Conservation (phyloP, 2,797 vertebrate species). For the Hozukius guyotensis region DNA sequence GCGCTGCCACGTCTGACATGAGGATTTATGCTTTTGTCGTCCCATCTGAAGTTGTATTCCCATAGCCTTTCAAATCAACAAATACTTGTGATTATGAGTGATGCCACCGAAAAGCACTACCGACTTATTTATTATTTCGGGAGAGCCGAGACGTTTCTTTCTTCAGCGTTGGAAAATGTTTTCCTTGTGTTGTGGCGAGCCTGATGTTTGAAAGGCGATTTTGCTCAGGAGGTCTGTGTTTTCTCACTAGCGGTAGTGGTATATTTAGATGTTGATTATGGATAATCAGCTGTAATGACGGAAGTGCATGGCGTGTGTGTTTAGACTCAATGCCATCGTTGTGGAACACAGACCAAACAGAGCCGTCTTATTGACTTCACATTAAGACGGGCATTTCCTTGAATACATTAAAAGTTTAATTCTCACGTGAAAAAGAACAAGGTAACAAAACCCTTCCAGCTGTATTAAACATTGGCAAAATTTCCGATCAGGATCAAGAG, state of each 20-base stretch:
- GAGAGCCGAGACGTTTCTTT: slow-evolving; percentile 53
- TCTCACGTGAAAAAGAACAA: not conserved
- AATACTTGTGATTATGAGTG: slow-evolving; percentile 85
- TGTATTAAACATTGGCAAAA: slow-evolving; percentile 7
- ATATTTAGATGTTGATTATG: slow-evolving; percentile 84
- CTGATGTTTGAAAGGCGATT: slow-evolving; percentile 73
- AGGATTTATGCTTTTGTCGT: slow-evolving; percentile 65
- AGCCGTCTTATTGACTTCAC: slow-evolving; percentile 61
- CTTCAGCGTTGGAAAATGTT: slow-evolving; percentile 67
- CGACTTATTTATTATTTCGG: slow-evolving; percentile 77
- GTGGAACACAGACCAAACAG: slow-evolving; percentile 76
- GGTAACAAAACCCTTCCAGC: not conserved
- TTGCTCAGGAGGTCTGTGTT: slow-evolving; percentile 78
- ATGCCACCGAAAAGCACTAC: slow-evolving; percentile 71
- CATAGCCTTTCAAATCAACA: slow-evolving; percentile 77
- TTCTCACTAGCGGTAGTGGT: slow-evolving; percentile 75
- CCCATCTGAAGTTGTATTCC: slow-evolving; percentile 69
- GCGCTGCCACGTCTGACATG: slow-evolving; percentile 38
- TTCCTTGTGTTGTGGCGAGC: slow-evolving; percentile 73
- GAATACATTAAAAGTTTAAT: slow-evolving; percentile 32
- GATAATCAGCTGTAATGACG: slow-evolving; percentile 85
- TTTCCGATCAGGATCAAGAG: slow-evolving; percentile 48
- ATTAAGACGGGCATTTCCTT: slow-evolving; percentile 51
- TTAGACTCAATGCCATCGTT: slow-evolving; percentile 79
- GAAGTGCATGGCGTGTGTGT: slow-evolving; percentile 80